A percentile compares a stretch with the other conserved stretches of the same genome.
phyloP scores from a whole-genome alignment of 2,113 vertebrate genomes.

The Pachypanchax playfairii region DNA sequence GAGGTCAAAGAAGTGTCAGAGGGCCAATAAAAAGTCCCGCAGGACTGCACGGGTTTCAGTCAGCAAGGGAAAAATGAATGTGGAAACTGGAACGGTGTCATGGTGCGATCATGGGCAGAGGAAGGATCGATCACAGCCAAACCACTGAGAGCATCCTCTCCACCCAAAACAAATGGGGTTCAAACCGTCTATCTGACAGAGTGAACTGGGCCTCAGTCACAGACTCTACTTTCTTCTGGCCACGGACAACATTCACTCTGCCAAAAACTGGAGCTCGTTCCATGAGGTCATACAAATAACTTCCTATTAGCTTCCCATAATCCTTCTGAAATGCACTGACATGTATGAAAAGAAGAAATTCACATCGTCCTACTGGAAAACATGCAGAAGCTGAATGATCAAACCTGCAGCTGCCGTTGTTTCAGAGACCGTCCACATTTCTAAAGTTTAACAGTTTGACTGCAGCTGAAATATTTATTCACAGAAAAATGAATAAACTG shows the following conservation, averaged over 20 bases:
- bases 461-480: too few relatives aligned
- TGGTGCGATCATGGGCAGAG: conserved; percentile 61
- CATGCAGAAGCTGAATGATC: not conserved
- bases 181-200: conserved; percentile 65
- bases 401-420: not conserved
- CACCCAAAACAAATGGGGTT: conserved; percentile 70
- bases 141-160: conserved; percentile 74
- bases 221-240: conserved; percentile 65
- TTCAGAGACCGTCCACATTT: too few relatives aligned
- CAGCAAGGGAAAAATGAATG: conserved; percentile 62
- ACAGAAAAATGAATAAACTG: too few relatives aligned
- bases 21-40: conserved; percentile 48
- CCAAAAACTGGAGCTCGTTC: conserved; percentile 53
- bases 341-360: conserved; percentile 8
- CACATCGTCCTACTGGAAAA: too few relatives aligned
- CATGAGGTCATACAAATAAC: conserved; percentile 56
- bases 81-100: conserved; percentile 72
- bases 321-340: conserved; percentile 31
- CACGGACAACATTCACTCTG: conserved; percentile 25
- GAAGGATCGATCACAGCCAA: conserved; percentile 70
- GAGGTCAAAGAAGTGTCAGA: conserved; percentile 59
- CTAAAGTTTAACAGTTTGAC: too few relatives aligned
- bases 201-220: conserved; percentile 57
- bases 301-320: conserved; percentile 49
- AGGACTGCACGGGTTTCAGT: conserved; percentile 46